Conservation (phyloP, 2,113 vertebrate genomes). For the Dicrurus megarhynchus region DNA sequence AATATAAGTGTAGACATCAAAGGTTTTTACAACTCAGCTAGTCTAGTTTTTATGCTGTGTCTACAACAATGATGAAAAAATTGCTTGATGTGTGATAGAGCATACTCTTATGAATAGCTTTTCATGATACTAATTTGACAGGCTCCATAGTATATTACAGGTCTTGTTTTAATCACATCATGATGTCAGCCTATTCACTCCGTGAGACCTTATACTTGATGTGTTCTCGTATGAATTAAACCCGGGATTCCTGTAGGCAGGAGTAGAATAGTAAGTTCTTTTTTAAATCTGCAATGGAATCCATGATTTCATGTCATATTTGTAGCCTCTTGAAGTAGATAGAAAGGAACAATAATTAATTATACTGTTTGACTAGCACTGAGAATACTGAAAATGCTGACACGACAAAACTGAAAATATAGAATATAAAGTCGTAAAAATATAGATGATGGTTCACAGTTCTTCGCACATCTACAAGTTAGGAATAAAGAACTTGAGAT, state of each 20-base stretch:
- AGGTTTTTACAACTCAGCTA: background rate
- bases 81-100: constrained; percentile 15
- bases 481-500: background rate
- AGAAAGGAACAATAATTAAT: constrained; percentile 35
- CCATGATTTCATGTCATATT: constrained; percentile 25
- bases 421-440: background rate
- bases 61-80: constrained; percentile 33
- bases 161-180: background rate
- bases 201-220: background rate
- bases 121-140: constrained; percentile 56
- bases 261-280: constrained; percentile 2
- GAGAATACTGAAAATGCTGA: background rate
- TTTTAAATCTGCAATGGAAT: constrained; percentile 54
- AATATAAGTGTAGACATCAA: background rate
- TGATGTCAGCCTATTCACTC: background rate
- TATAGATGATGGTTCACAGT: background rate
- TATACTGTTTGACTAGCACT: background rate
- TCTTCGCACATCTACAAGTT: background rate
- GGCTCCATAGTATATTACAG: constrained; percentile 1
- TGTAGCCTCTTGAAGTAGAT: background rate
- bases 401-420: background rate
- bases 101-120: constrained; percentile 24
- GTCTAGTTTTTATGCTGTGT: background rate
- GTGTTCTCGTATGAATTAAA: background rate
- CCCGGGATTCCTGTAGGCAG: background rate